Evolutionary conservation across 2,888 invertebrate species (phyloP).

Genomic region (Cerastis rubricosa): DNA sequence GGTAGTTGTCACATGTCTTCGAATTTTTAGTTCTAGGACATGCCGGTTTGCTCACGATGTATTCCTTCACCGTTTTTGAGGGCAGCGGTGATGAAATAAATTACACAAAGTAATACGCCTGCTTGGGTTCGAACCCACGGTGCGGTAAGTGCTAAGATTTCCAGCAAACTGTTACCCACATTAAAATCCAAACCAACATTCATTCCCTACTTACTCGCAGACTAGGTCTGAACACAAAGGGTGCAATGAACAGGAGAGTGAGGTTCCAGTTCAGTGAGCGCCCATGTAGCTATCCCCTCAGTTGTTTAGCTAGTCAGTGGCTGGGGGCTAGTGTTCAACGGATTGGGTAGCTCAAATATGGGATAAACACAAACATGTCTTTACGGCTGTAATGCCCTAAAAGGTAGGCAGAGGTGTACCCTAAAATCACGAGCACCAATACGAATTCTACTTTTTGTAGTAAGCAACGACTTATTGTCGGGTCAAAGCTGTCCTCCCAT

Average conservation of each 20-base stretch:
- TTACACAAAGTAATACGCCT: too few species aligned
- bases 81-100: too few species aligned
- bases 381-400: not conserved
- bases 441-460: too few species aligned
- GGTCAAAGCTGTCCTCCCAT: too few species aligned
- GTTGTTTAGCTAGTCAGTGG: conserved; percentile 30
- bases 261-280: conserved; percentile 49
- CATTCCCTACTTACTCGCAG: not conserved
- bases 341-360: conserved; percentile 18
- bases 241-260: conserved; percentile 53
- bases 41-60: too few species aligned
- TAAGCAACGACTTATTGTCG: too few species aligned
- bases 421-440: too few species aligned
- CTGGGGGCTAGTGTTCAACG: conserved; percentile 9
- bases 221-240: conserved; percentile 37
- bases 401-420: not conserved
- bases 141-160: not conserved
- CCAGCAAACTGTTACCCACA: not conserved
- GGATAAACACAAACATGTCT: not conserved
- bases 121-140: too few species aligned
- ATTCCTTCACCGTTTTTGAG: too few species aligned
- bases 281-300: conserved; percentile 22
- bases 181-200: not conserved
- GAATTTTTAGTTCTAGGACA: too few species aligned
- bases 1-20: too few species aligned